Evolutionary conservation across 2,888 invertebrate species (phyloP), one percentile per base, ranked within the genome.

Genomic region (Andrena chrysosceles): DNA sequence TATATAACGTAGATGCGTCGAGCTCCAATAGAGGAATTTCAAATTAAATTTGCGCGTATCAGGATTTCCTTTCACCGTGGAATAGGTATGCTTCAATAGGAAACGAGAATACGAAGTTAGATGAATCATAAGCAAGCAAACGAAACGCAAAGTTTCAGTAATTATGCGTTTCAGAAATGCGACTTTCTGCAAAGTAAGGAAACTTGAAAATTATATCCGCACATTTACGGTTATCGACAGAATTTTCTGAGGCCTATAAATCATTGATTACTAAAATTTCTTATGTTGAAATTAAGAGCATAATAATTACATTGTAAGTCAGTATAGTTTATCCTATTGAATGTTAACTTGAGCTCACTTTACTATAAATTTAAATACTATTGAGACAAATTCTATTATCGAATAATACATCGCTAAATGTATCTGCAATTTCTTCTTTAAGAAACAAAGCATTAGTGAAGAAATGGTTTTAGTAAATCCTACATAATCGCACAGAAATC

Each of bases 61-160:
- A 75, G 62, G 26, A 35, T 52, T 69, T 54, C 75, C 60, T 68
- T 69, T 75, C 69, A 60, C 59, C 13, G 2, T 20, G 29, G n/a
- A 31, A 42, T 48, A 69, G 23, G 16, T 23, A 77, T 56, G 56
- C 16, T 56, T 56, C 42, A 54, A 54, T 70, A 35, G 52, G 42
- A 64, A 64, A 64, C 31, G 20, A 31, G 56, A 64, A 48, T 48
- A 42, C 10, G 23, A 59, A 54, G 42, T 63, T 70, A 23, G 13
- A 70, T 64, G 62, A 70, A 77, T 75, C 52, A 64, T 77, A 77
- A 64, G 10, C 23, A n/a, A 23, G 60, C 6, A 68, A 72, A 66
- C 48, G 29, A 8, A 52, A 23, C 2, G 35, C 2, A 35, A n/a
- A 35, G 16, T 16, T 13, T 31, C 8, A 66, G 33, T 42, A 52